phyloP scores from a whole-genome alignment of 1,140 invertebrate species.

The Plodia interpunctella region DNA sequence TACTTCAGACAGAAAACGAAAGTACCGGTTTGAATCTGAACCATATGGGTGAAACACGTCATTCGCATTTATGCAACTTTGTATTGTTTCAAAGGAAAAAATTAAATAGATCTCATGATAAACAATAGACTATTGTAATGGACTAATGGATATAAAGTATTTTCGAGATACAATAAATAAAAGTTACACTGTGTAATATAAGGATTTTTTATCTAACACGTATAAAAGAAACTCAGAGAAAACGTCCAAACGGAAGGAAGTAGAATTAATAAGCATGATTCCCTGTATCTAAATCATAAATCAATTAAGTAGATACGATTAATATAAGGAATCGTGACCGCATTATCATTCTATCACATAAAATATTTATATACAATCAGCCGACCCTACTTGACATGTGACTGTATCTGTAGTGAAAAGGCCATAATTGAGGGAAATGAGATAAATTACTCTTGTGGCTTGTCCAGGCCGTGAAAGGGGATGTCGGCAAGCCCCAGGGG shows the following conservation, averaged over 20 bases:
- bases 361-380: conserved; percentile 29
- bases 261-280: too few species aligned
- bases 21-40: conserved; percentile 27
- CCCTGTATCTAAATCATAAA: too few species aligned
- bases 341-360: conserved; percentile 19
- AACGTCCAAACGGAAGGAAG: too few species aligned
- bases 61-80: not conserved
- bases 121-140: too few species aligned
- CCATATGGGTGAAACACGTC: not conserved
- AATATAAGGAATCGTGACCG: not conserved
- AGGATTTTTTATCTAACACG: too few species aligned
- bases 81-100: too few species aligned
- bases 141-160: too few species aligned
- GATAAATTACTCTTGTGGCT: conserved; percentile 59
- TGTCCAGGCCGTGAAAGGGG: conserved; percentile 35
- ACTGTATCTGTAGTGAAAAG: conserved; percentile 44
- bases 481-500: conserved; percentile 13
- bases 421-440: conserved; percentile 61
- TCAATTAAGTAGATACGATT: not conserved
- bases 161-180: too few species aligned
- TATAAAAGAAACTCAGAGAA: too few species aligned
- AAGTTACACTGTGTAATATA: too few species aligned
- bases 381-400: conserved; percentile 47
- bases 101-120: too few species aligned
- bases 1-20: not conserved